Evolutionary conservation across 2,888 invertebrate species (phyloP), one percentile per base, ranked within the genome.

Genomic region (Parascotia fuliginaria): DNA sequence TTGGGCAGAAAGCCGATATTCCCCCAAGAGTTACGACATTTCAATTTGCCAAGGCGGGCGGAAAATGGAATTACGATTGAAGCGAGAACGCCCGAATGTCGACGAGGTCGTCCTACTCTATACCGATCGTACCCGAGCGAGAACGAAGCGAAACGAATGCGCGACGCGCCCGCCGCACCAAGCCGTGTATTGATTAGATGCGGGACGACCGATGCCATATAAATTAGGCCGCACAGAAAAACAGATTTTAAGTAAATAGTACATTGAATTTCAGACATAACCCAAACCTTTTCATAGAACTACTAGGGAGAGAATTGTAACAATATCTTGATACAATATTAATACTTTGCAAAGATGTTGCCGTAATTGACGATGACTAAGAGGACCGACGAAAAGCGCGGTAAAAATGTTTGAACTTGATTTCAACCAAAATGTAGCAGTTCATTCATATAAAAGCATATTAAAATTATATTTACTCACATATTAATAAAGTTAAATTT

Each of bases 11-110:
- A 92, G 90, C 89, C 91, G 92, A 92, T 90, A 92, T 92, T 91
- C 92, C 92, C 92, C 87, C 81, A 91, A 92, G 92, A 92, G 90
- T 92, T 92, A 92, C 92, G 92, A 92, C 92, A 92, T 92, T 92
- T 92, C 92, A 92, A 92, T 92, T 92, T 92, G 92, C 92, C 89
- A 92, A 92, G 92, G 92, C 92, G 92, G 90, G 91, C 91, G 92
- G 92, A 92, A 92, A 92, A 92, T 92, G 91, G 91, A 91, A 92
- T 92, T 91, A 91, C 92, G 91, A 91, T 92, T 92, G 89, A 81
- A 91, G 90, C 88, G 90, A 88, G 88, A 85, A 79, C 75, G 73
- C 77, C 81, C 76, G 83, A 87, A 75, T 64, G 79, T 81, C 79
- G 81, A 75, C 81, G 81, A 79, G 66, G 73, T 71, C 67, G 65